phyloP scores from a whole-genome alignment of 2,797 vertebrate species.

The Diplodus sargus region DNA sequence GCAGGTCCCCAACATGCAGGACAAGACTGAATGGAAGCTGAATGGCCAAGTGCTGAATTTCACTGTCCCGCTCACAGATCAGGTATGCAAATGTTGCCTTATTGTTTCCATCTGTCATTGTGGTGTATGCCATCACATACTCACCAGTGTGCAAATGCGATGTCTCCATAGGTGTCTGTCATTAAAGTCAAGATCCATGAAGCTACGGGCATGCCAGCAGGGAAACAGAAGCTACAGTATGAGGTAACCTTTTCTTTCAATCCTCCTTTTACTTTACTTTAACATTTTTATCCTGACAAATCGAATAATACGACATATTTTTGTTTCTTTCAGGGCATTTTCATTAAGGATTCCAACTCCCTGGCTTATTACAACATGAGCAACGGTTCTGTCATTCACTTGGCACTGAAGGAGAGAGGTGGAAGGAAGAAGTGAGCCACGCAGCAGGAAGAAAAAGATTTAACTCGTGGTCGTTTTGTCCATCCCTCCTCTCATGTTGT shows the following conservation, averaged over 20 bases:
- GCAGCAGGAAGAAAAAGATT: constrained; percentile 20
- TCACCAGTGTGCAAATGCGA: constrained; percentile 34
- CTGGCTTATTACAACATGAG: constrained; percentile 99
- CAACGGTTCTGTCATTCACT: constrained; percentile 94
- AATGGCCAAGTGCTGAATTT: constrained; percentile 96
- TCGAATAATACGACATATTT: background rate
- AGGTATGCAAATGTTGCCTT: constrained; percentile 82
- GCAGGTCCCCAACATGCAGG: constrained; percentile 99
- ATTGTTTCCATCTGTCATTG: background rate
- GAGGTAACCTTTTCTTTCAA: constrained; percentile 85
- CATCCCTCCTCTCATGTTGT: constrained; percentile 3
- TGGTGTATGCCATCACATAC: background rate
- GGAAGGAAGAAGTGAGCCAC: constrained; percentile 94
- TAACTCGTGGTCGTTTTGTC: constrained; percentile 11
- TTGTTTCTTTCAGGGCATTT: constrained; percentile 91
- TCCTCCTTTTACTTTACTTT: background rate
- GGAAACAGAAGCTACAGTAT: constrained; percentile 98
- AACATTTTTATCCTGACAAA: background rate
- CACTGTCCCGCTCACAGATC: constrained; percentile 95
- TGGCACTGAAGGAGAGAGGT: constrained; percentile 98
- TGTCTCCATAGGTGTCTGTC: constrained; percentile 91
- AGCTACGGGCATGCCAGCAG: constrained; percentile 98
- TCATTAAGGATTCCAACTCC: constrained; percentile 99
- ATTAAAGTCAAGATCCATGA: constrained; percentile 99
- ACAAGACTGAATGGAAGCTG: constrained; percentile 99